These are phyloP conservation scores for Campaea margaritaria DNA, from an alignment of 2,888 invertebrate genomes.

Conservation along the genomic window DNA sequence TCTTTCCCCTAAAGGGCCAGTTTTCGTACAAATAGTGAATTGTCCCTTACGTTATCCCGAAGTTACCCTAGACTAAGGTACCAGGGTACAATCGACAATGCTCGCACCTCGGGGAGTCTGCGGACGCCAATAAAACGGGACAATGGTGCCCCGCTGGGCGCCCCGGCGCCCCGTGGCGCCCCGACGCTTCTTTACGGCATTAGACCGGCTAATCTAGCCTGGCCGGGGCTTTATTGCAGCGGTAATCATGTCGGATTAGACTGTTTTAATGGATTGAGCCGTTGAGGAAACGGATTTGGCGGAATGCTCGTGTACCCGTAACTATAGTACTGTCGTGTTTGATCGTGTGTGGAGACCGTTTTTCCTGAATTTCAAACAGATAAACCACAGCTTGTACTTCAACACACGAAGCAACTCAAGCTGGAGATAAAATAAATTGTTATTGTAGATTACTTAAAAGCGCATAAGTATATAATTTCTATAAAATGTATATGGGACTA, in stretches of 20 bases:
- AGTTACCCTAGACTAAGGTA: conserved; percentile 2
- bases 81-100: conserved; percentile 25
- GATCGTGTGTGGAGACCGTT: no score
- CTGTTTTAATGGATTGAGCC: conserved; percentile 18
- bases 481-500: no score
- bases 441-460: no score
- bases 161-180: conserved; percentile 32
- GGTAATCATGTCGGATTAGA: conserved; percentile 34
- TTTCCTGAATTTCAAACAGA: no score
- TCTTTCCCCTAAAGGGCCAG: no score
- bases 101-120: conserved; percentile 41
- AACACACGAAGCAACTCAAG: no score
- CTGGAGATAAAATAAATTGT: no score
- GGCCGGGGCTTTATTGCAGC: conserved; percentile 32
- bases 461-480: no score
- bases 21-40: no score
- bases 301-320: no score
- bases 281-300: conserved; percentile 1
- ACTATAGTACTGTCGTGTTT: no score
- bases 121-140: conserved; percentile 47
- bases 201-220: conserved; percentile 39
- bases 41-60: conserved; percentile 1
- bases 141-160: conserved; percentile 40
- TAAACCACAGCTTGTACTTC: no score
- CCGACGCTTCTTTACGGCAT: conserved; percentile 27